Evolutionary conservation across 2,113 vertebrate species (phyloP).

Genomic region (Shinisaurus crocodilurus): DNA sequence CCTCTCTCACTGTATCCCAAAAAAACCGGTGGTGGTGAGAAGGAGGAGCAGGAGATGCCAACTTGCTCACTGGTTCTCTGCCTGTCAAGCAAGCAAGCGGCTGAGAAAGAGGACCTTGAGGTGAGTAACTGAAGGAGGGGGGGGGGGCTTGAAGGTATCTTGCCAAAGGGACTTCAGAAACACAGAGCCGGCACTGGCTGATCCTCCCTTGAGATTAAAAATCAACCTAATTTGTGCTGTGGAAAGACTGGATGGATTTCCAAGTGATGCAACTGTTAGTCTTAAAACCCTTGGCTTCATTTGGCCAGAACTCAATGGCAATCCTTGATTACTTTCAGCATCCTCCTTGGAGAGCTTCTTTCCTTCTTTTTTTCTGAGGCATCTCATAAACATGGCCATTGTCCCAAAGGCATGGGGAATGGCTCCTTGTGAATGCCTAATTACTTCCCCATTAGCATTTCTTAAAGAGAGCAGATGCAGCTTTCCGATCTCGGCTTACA

Average conservation of each 20-base stretch:
- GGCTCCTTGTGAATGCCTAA: conserved; percentile 58
- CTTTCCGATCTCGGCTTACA: conserved; percentile 60
- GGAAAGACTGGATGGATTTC: conserved; percentile 31
- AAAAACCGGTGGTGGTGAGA: too few relatives aligned
- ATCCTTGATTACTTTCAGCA: conserved; percentile 51
- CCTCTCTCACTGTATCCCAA: too few relatives aligned
- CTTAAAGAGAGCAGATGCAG: conserved; percentile 67
- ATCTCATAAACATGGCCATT: conserved; percentile 36
- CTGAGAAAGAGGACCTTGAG: too few relatives aligned
- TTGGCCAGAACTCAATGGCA: conserved; percentile 27
- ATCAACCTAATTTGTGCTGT: conserved; percentile 43
- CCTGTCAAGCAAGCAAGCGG: too few relatives aligned
- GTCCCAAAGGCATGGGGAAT: conserved; percentile 38
- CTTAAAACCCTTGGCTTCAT: conserved; percentile 5
- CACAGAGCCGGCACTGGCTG: conserved; percentile 18
- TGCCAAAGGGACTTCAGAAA: conserved; percentile 30
- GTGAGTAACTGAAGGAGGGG: too few relatives aligned
- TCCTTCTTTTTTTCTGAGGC: conserved; percentile 10
- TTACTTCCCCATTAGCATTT: conserved; percentile 69
- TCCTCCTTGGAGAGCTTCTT: conserved; percentile 30
- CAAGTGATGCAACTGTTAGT: not conserved
- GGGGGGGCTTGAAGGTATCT: too few relatives aligned
- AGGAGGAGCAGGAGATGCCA: too few relatives aligned
- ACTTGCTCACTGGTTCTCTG: too few relatives aligned
- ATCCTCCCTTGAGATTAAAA: conserved; percentile 20